These are phyloP conservation scores for Brachyhypopomus occidentalis DNA, from an alignment of 2,113 vertebrate species.

Conservation along the genomic window DNA sequence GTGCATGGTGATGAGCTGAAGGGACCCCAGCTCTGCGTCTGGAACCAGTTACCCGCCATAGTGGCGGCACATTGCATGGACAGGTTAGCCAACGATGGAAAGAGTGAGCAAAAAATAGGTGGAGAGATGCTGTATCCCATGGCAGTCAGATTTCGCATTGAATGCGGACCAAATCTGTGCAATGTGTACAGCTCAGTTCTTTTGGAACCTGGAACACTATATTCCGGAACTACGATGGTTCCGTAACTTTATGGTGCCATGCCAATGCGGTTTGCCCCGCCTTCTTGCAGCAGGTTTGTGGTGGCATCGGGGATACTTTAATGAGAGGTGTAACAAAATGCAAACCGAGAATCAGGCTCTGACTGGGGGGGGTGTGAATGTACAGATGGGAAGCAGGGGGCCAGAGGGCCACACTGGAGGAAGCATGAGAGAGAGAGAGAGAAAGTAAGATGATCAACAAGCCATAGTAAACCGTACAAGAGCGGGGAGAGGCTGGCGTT, in stretches of 20 bases:
- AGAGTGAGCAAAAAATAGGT: not conserved
- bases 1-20: not conserved
- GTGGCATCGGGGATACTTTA: not conserved
- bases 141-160: constrained; percentile 32
- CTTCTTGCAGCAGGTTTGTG: not conserved
- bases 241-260: too few species aligned
- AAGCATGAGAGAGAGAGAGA: not conserved
- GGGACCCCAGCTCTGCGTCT: not conserved
- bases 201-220: constrained; percentile 16
- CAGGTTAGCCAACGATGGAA: constrained; percentile 9
- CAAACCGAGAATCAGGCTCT: not conserved
- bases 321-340: constrained; percentile 17
- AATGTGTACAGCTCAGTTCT: constrained; percentile 23
- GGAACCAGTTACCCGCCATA: constrained; percentile 17
- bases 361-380: not conserved
- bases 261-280: too few species aligned
- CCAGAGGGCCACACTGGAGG: not conserved
- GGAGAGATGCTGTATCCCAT: constrained; percentile 25
- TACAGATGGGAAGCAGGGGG: not conserved
- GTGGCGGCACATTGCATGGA: constrained; percentile 17
- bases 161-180: constrained; percentile 7
- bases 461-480: constrained; percentile 40
- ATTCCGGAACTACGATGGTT: not conserved
- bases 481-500: constrained; percentile 52
- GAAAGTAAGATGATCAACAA: constrained; percentile 46